Conservation (phyloP, 2,797 vertebrate genomes). For the Gorsachius magnificus region DNA sequence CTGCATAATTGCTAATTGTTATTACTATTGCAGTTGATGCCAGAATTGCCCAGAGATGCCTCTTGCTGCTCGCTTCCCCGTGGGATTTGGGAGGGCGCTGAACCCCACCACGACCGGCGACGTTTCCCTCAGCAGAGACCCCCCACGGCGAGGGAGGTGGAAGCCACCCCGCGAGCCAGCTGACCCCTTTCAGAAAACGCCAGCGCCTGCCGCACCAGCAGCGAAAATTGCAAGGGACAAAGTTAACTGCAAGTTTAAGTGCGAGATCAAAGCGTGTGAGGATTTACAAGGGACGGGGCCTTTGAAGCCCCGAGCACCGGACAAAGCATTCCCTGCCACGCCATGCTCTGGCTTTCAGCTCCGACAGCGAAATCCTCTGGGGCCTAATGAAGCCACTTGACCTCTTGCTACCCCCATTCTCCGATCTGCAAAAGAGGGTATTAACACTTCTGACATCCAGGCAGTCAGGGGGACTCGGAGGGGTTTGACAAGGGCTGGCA, state of each 20-base stretch:
- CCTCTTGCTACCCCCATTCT: conserved; percentile 22
- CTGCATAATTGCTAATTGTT: conserved; percentile 49
- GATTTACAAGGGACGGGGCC: not conserved
- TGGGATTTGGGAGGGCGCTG: not conserved
- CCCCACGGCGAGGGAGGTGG: fast-evolving
- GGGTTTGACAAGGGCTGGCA: not conserved
- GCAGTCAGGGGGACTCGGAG: fast-evolving
- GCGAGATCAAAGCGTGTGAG: fast-evolving
- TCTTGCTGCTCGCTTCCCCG: not conserved
- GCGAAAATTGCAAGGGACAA: fast-evolving
- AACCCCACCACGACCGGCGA: fast-evolving
- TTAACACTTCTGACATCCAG: not conserved
- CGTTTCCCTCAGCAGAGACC: not conserved
- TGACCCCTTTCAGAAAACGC: not conserved
- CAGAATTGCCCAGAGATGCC: conserved; percentile 21
- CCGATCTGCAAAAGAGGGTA: not conserved
- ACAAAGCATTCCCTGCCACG: not conserved
- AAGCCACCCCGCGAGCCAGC: fast-evolving
- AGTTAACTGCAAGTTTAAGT: not conserved
- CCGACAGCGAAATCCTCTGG: not conserved
- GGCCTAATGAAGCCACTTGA: conserved; percentile 29
- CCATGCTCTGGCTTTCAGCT: not conserved
- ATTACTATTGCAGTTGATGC: conserved; percentile 13
- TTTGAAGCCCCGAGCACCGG: fast-evolving
- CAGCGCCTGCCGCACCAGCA: fast-evolving